These are phyloP conservation scores for Drosophila kikkawai DNA, from an alignment of 1,140 invertebrate genomes.

Conservation along the genomic window DNA sequence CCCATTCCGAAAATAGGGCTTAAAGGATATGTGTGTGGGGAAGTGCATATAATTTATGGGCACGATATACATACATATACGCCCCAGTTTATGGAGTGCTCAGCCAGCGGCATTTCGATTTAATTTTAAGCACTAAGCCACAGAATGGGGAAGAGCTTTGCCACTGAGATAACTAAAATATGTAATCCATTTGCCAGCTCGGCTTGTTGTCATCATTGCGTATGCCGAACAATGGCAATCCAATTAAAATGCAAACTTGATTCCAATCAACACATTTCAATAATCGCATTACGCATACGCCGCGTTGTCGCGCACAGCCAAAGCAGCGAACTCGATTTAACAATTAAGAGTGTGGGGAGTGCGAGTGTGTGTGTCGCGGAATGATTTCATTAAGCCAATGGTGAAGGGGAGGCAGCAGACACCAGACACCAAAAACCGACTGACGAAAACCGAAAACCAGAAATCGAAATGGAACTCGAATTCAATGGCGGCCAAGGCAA, in stretches of 20 bases:
- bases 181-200: slow-evolving; percentile 35
- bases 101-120: slow-evolving; percentile 18
- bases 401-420: neutral
- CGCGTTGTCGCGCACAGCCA: slow-evolving; percentile 34
- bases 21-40: slow-evolving; percentile 28
- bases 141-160: neutral
- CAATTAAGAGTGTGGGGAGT: slow-evolving; percentile 52
- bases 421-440: slow-evolving; percentile 25
- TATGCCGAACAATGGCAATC: slow-evolving; percentile 47
- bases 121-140: slow-evolving; percentile 6
- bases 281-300: slow-evolving; percentile 76
- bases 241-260: slow-evolving; percentile 71
- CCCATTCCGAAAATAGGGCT: slow-evolving; percentile 2
- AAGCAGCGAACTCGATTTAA: slow-evolving; percentile 60
- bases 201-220: slow-evolving; percentile 1
- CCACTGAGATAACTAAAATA: slow-evolving; percentile 27
- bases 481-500: slow-evolving; percentile 69
- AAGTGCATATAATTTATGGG: slow-evolving; percentile 41
- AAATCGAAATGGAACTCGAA: slow-evolving; percentile 53
- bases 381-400: slow-evolving; percentile 63
- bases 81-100: slow-evolving; percentile 19
- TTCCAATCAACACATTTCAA: slow-evolving; percentile 72
- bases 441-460: slow-evolving; percentile 27
- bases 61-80: neutral
- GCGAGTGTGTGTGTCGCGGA: slow-evolving; percentile 27